These are phyloP conservation scores for Chloropsis cyanopogon DNA, from an alignment of 2,113 vertebrate species.

Conservation along the genomic window DNA sequence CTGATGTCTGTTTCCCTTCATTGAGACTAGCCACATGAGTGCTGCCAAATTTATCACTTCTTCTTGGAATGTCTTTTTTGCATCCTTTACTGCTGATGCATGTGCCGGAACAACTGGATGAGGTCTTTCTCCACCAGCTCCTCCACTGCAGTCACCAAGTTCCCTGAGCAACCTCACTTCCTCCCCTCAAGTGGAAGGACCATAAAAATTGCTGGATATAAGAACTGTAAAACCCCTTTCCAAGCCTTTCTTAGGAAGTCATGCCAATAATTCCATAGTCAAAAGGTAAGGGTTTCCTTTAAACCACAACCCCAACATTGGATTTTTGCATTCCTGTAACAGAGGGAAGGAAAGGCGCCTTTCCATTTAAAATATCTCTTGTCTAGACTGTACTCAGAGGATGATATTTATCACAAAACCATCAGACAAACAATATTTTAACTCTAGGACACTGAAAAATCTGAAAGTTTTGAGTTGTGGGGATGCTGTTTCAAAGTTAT, in stretches of 20 bases:
- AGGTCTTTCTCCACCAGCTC: background rate
- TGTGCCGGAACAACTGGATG: background rate
- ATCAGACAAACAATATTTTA: background rate
- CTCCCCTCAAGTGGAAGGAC: background rate
- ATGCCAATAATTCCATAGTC: background rate
- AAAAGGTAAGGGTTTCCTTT: background rate
- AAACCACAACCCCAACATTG: background rate
- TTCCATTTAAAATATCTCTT: background rate
- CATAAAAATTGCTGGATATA: background rate
- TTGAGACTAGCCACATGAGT: background rate
- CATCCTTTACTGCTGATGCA: background rate
- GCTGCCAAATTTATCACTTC: background rate
- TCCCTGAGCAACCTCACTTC: background rate
- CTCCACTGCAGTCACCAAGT: background rate
- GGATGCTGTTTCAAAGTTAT: background rate
- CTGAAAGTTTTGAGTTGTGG: background rate
- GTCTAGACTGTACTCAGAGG: background rate
- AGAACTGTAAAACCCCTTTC: background rate
- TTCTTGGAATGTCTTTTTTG: conserved; percentile 13
- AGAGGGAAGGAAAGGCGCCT: background rate
- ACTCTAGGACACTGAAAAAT: background rate
- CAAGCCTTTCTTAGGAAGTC: background rate
- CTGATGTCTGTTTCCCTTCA: background rate
- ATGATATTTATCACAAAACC: background rate
- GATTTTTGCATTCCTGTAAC: background rate